Conservation (phyloP, 2,113 vertebrate species). For the Meleagris gallopavo region DNA sequence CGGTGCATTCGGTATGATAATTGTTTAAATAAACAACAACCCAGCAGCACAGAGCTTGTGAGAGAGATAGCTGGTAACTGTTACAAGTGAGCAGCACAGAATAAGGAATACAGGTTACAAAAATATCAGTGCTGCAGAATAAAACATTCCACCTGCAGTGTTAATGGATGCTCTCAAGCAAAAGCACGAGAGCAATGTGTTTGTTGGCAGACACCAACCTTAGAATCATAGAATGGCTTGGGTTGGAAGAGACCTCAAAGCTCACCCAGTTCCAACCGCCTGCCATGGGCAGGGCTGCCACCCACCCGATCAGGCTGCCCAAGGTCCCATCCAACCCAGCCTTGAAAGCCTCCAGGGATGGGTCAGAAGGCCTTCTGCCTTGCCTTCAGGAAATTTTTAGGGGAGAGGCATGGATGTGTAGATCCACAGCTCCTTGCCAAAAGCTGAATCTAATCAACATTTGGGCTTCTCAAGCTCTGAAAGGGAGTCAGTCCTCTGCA, state of each 20-base stretch:
- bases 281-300: neutral
- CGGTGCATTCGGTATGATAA: neutral
- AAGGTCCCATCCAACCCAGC: neutral
- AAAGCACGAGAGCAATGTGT: neutral
- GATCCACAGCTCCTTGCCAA: neutral
- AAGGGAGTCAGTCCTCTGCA: neutral
- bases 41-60: accelerated
- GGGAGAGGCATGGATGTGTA: neutral
- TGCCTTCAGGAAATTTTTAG: neutral
- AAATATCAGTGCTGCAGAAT: neutral
- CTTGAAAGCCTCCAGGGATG: neutral
- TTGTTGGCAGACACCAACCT: neutral
- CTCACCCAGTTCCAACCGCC: neutral
- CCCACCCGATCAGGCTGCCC: too few species aligned
- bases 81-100: neutral
- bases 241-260: neutral
- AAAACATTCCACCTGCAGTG: neutral
- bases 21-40: neutral
- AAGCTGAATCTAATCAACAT: neutral
- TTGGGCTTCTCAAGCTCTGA: neutral
- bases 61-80: neutral
- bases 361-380: neutral
- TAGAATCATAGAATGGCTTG: neutral
- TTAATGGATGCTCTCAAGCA: neutral
- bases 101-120: neutral